These are phyloP conservation scores for Nixonia krombeini DNA, from an alignment of 1,140 invertebrate species.

Conservation along the genomic window DNA sequence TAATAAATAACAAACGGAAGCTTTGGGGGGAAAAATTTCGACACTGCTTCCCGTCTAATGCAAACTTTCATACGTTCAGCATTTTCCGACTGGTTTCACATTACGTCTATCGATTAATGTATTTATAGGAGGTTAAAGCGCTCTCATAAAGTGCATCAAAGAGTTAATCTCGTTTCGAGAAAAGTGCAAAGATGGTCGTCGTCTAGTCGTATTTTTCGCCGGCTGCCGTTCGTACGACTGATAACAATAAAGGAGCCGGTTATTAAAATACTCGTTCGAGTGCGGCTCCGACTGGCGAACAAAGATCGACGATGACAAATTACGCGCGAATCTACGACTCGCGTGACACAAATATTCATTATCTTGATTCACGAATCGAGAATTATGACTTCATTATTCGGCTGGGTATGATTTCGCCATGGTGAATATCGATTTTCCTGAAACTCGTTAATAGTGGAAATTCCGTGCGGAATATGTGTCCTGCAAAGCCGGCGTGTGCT, in stretches of 20 bases:
- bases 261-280: slow-evolving; percentile 25
- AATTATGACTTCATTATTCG: slow-evolving; percentile 43
- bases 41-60: slow-evolving; percentile 17
- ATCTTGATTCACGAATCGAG: slow-evolving; percentile 32
- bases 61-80: slow-evolving; percentile 20
- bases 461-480: too few species aligned
- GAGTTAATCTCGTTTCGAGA: slow-evolving; percentile 25
- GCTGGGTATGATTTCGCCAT: slow-evolving; percentile 14
- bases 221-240: slow-evolving; percentile 7
- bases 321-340: slow-evolving; percentile 35
- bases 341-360: slow-evolving; percentile 38
- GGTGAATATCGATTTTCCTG: slow-evolving; percentile 20
- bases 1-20: too few species aligned
- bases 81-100: slow-evolving; percentile 34
- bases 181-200: slow-evolving; percentile 9
- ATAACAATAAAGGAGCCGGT: slow-evolving; percentile 19
- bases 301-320: slow-evolving; percentile 43
- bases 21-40: too few species aligned
- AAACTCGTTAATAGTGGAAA: neutral
- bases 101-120: slow-evolving; percentile 36
- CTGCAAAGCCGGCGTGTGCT: too few species aligned
- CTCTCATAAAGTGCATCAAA: slow-evolving; percentile 5
- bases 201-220: slow-evolving; percentile 15
- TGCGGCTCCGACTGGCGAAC: slow-evolving; percentile 4
- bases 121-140: slow-evolving; percentile 23